Evolutionary conservation across 2,113 vertebrate species (phyloP), one percentile per base, ranked within the genome.

Genomic region (Kryptolebias marmoratus): DNA sequence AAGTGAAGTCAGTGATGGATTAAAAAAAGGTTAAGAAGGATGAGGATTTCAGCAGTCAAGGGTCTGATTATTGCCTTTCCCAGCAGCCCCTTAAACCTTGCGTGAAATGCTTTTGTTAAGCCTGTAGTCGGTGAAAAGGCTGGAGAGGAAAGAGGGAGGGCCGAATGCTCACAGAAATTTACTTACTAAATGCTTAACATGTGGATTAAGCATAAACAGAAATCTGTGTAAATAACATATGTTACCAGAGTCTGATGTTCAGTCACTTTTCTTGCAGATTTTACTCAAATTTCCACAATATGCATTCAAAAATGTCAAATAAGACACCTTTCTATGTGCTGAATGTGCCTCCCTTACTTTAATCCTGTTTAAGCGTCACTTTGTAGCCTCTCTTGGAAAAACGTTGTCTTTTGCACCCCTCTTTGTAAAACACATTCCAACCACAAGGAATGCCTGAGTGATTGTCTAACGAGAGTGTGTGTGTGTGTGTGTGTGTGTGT

Each of bases 381-480:
- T 54, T 56, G 14, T 14, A 48, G 28, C 60, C 53, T 54, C 61
- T 5, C 66, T 66, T n/a, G 11, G 58, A 52, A 64, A 77, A 78
- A 88, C 75, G 65, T 83, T 64, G 69, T 75, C 73, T 82, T 73
- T 87, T 80, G 76, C 82, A 77, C 8, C 71, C 71, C 61, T 66
- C 70, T 58, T 56, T 75, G 70, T 68, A 79, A 81, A 86, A 87
- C 84, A 85, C 87, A 89, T 88, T 90, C 88, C 86, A 82, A 42
- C 82, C 86, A 61, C 80, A 65, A 71, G 81, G 77, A 87, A 83
- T 68, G 75, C 81, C 54, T 80, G 70, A 73, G 49, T 85, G 80
- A 85, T 81, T 77, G 85, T 88, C 64, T 86, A 77, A 47, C 66
- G 68, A 57, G 73, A 75, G 71, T 52, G 32, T 11, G 75, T 42